Evolutionary conservation across 2,888 invertebrate species (phyloP).

Genomic region (Nycteola revayana): DNA sequence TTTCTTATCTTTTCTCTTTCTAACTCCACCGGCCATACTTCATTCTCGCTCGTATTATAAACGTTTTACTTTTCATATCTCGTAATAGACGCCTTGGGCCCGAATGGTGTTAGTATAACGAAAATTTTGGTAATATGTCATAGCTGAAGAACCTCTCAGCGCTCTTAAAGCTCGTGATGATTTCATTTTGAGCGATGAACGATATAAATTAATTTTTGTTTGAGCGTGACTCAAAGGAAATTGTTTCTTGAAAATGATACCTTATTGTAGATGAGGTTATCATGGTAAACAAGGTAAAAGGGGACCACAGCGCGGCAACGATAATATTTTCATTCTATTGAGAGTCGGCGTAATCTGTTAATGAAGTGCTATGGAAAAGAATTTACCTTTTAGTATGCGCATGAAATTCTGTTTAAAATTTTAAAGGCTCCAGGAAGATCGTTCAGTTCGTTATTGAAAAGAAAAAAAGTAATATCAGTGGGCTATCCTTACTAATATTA

Average conservation of each 20-base stretch:
- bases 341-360: slow-evolving; percentile 46
- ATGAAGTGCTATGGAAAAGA: slow-evolving; percentile 30
- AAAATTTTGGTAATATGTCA: slow-evolving; percentile 68
- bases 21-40: slow-evolving; percentile 77
- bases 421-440: too few relatives aligned
- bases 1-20: slow-evolving; percentile 81
- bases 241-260: slow-evolving; percentile 59
- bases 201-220: slow-evolving; percentile 63
- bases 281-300: slow-evolving; percentile 40
- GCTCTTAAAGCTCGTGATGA: slow-evolving; percentile 51
- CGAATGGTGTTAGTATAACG: slow-evolving; percentile 67
- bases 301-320: slow-evolving; percentile 35
- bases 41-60: slow-evolving; percentile 73
- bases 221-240: slow-evolving; percentile 53
- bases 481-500: too few relatives aligned
- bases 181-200: slow-evolving; percentile 51
- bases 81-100: slow-evolving; percentile 62
- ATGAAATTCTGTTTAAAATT: too few relatives aligned
- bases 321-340: slow-evolving; percentile 49
- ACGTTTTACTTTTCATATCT: slow-evolving; percentile 77
- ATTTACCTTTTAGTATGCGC: slow-evolving; percentile 15
- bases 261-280: slow-evolving; percentile 51
- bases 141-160: slow-evolving; percentile 42
- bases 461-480: too few relatives aligned
- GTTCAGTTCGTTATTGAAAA: too few relatives aligned